phyloP scores from a whole-genome alignment of 2,888 invertebrate species.

The Leucozona laternaria region DNA sequence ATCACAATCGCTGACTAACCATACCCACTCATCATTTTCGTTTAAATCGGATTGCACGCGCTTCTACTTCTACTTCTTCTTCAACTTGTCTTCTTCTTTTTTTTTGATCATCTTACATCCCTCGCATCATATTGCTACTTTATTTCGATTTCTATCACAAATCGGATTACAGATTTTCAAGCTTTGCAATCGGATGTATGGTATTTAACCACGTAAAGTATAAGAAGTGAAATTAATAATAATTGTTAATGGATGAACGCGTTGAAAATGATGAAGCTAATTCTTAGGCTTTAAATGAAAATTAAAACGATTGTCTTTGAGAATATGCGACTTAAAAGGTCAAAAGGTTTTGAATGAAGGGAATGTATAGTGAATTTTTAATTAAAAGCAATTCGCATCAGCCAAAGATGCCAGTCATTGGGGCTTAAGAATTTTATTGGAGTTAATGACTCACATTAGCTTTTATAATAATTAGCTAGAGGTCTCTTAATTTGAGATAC shows the following conservation, averaged over 20 bases:
- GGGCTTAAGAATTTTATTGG: background rate
- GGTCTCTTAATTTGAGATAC: background rate
- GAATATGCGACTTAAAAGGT: constrained; percentile 56
- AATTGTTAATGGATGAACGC: constrained; percentile 57
- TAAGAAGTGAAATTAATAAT: constrained; percentile 72
- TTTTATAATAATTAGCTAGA: background rate
- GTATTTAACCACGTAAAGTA: constrained; percentile 64
- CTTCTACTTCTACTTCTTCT: constrained; percentile 10
- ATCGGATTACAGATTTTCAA: constrained; percentile 64
- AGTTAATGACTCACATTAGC: background rate
- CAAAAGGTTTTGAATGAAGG: constrained; percentile 17
- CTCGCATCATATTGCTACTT: constrained; percentile 8
- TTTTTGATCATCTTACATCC: background rate
- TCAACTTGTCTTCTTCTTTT: too few relatives aligned
- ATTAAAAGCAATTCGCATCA: constrained; percentile 42
- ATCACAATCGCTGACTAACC: background rate
- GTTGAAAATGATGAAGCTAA: constrained; percentile 33
- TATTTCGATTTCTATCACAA: constrained; percentile 64
- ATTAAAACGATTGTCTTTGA: constrained; percentile 42
- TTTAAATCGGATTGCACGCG: constrained; percentile 71
- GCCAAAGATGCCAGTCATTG: background rate
- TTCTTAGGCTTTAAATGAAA: constrained; percentile 14
- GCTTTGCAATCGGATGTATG: constrained; percentile 64
- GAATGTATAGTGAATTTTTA: constrained; percentile 46
- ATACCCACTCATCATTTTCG: constrained; percentile 56